phyloP scores from a whole-genome alignment of 2,113 vertebrate species.

The Todiramphus saurophagus region DNA sequence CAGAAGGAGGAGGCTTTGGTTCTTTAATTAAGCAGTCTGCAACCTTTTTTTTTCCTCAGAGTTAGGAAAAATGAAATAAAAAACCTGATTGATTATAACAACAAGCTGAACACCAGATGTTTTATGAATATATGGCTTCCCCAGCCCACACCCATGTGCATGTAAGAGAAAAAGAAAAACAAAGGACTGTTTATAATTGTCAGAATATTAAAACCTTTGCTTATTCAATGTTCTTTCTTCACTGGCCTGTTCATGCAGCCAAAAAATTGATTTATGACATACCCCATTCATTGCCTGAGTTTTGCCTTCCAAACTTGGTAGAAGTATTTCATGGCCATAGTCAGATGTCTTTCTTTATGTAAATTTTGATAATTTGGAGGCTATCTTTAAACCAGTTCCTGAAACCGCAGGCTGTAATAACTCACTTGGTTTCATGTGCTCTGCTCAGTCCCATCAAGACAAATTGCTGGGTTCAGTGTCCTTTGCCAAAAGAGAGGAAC shows the following conservation, averaged over 20 bases:
- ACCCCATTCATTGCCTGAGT: conserved; percentile 64
- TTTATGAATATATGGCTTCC: conserved; percentile 57
- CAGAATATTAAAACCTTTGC: conserved; percentile 70
- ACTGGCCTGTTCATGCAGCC: conserved; percentile 34
- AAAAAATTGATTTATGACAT: conserved; percentile 66
- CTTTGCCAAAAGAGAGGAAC: conserved; percentile 56
- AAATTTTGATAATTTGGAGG: conserved; percentile 71
- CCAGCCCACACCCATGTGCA: neutral
- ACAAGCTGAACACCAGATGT: conserved; percentile 57
- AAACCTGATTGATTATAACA: conserved; percentile 15
- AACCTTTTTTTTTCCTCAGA: neutral
- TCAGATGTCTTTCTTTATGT: conserved; percentile 69
- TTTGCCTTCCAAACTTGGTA: conserved; percentile 70
- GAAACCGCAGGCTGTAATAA: conserved; percentile 35
- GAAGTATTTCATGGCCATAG: conserved; percentile 62
- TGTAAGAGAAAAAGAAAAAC: conserved; percentile 57
- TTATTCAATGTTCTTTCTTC: conserved; percentile 64
- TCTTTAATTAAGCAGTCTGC: neutral
- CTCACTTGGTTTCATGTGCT: conserved; percentile 28
- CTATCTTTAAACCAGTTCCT: conserved; percentile 68
- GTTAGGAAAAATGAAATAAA: conserved; percentile 50
- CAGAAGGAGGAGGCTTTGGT: conserved; percentile 4
- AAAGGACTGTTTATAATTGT: conserved; percentile 69
- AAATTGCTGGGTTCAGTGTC: neutral
- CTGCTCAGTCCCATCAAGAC: conserved; percentile 44